Percentiles rank a stretch among this genome's conserved stretches.
Conservation (phyloP, 2,113 vertebrate species). For the Erpornis zantholeuca region DNA sequence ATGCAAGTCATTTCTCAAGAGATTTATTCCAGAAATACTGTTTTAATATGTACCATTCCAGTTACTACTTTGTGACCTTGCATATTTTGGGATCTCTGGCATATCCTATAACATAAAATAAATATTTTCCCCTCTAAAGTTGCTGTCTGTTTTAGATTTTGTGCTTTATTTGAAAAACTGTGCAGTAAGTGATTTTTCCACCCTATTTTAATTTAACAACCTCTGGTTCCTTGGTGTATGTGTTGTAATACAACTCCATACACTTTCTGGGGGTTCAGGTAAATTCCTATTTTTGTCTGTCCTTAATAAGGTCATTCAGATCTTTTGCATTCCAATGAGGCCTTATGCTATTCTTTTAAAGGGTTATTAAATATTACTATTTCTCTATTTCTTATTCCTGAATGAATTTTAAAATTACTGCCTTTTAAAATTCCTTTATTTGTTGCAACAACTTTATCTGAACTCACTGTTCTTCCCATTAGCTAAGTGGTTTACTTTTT, state of each 20-base stretch:
- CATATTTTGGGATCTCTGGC: not conserved
- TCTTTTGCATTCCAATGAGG: not conserved
- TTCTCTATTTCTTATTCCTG: not conserved
- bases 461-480: not conserved
- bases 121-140: conserved; percentile 18
- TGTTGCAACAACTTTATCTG: not conserved
- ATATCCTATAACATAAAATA: conserved; percentile 26
- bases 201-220: conserved; percentile 22
- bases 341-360: not conserved
- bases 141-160: conserved; percentile 12
- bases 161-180: conserved; percentile 42
- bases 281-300: not conserved
- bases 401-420: not conserved
- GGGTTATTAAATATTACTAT: not conserved
- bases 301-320: not conserved
- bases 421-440: not conserved
- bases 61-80: conserved; percentile 21
- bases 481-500: not conserved
- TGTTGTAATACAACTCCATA: not conserved
- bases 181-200: not conserved
- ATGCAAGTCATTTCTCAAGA: not conserved
- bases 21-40: conserved; percentile 8
- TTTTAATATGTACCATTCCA: not conserved
- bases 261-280: not conserved
- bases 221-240: not conserved